Evolutionary conservation across 2,888 invertebrate species (phyloP), one percentile per base, ranked within the genome.

Genomic region (Pogonocherus hispidulus): DNA sequence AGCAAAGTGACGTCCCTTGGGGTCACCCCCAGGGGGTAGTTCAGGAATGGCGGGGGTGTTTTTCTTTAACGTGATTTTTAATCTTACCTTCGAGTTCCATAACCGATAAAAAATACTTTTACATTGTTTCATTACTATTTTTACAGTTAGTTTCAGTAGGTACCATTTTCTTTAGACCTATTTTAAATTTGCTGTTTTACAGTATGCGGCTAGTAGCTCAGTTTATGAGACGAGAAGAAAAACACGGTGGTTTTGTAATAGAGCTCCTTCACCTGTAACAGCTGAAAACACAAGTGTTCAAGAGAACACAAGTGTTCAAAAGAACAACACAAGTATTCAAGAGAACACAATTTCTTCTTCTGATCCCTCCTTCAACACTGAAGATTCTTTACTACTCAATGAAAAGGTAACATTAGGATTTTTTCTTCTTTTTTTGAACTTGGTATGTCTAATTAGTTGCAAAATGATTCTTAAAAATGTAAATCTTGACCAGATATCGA

Each of bases 241-340:
- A 23, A 22, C 27, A 22, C 27, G 22, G n/a, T 22, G 52, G 52
- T 52, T 52, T 52, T 52, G 52, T 22, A 52, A 52, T 27, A 22
- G 23, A 23, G 27, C 52, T 22, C 14, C 27, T 27, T 27, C 52
- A 22, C 52, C 52, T 52, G 16, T 52, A 14, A 44, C 6, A 11
- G 27, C 9, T 22, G 27, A 22, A 52, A 52, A 27, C 8, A 9
- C 19, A 6, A 20, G 19, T 3, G 49, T 49, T 49, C n/a, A n/a
- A n/a, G n/a, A n/a, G n/a, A n/a, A n/a, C n/a, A n/a, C n/a, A n/a
- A n/a, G n/a, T n/a, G n/a, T n/a, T n/a, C n/a, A n/a, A n/a, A n/a
- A n/a, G n/a, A n/a, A n/a, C n/a, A n/a, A n/a, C n/a, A n/a, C n/a
- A n/a, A n/a, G n/a, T n/a, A n/a, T n/a, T n/a, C 52, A 52, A 6